These are phyloP conservation scores for Nomada ruficornis DNA, from an alignment of 2,888 invertebrate genomes.

Conservation along the genomic window DNA sequence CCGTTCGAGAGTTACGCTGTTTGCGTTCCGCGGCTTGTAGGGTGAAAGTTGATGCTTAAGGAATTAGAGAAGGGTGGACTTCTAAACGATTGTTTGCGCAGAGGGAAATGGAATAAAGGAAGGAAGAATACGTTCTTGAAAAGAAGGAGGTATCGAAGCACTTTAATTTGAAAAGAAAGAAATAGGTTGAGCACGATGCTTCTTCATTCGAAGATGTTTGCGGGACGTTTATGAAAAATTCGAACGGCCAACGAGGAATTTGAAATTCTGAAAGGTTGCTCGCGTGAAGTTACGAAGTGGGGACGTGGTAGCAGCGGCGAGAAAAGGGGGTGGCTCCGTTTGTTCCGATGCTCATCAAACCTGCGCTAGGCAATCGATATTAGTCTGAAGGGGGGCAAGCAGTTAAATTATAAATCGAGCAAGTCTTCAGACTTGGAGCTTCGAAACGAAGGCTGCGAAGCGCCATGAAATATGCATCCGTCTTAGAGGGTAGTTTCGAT, in stretches of 20 bases:
- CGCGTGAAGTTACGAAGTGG: too few relatives aligned
- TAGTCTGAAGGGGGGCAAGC: conserved; percentile 43
- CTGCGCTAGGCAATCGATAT: conserved; percentile 74
- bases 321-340: conserved; percentile 18
- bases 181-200: neutral
- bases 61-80: conserved; percentile 12
- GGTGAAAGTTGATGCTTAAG: conserved; percentile 26
- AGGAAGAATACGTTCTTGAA: neutral
- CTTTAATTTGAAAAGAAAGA: neutral
- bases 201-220: neutral
- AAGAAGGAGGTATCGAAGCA: neutral
- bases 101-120: neutral
- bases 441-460: conserved; percentile 62
- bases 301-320: neutral
- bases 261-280: neutral
- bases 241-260: neutral
- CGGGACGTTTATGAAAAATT: too few relatives aligned
- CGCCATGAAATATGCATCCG: conserved; percentile 82
- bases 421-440: conserved; percentile 74
- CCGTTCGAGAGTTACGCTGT: conserved; percentile 26
- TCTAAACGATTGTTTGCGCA: conserved; percentile 1
- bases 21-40: conserved; percentile 26
- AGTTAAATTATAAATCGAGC: conserved; percentile 78
- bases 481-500: conserved; percentile 82
- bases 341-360: conserved; percentile 68